These are phyloP conservation scores for Alviniconcha strummeri DNA, from an alignment of 2,888 invertebrate genomes.

Conservation along the genomic window DNA sequence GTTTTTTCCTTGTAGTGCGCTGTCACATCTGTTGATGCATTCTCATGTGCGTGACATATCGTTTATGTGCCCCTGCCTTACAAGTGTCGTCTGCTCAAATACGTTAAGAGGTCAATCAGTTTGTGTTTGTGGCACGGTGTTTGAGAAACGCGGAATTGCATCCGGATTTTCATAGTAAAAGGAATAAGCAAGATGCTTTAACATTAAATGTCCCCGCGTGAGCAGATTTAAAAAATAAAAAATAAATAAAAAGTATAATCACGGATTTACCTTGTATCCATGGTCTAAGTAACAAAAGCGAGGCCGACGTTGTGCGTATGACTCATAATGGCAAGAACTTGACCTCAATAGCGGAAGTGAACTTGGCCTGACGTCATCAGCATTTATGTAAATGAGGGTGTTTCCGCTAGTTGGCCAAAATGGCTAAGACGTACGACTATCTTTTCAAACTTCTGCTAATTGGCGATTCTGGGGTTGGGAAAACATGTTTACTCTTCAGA, in stretches of 20 bases:
- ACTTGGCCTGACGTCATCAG: conserved; percentile 47
- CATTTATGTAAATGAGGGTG: conserved; percentile 62
- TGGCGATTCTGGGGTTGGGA: conserved; percentile 71
- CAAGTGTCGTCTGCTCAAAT: conserved; percentile 9
- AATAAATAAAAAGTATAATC: too few species aligned
- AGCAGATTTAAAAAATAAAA: too few species aligned
- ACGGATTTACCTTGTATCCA: too few species aligned
- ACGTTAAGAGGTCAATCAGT: too few species aligned
- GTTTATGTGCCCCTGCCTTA: neutral
- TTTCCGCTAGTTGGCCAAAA: conserved; percentile 56
- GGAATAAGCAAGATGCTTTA: too few species aligned
- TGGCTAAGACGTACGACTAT: conserved; percentile 69
- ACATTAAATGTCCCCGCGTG: too few species aligned
- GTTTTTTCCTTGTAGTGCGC: too few species aligned
- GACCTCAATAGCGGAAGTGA: conserved; percentile 49
- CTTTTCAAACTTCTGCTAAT: conserved; percentile 70
- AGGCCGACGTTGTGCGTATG: too few species aligned
- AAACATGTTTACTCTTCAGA: conserved; percentile 70
- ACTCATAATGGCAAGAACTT: conserved; percentile 17
- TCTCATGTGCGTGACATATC: conserved; percentile 23
- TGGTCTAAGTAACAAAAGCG: too few species aligned
- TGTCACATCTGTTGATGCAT: neutral
- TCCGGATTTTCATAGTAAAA: too few species aligned
- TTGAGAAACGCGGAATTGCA: too few species aligned
- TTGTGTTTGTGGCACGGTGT: too few species aligned